Conservation (phyloP, 2,113 vertebrate genomes). For the Antechinus flavipes region DNA sequence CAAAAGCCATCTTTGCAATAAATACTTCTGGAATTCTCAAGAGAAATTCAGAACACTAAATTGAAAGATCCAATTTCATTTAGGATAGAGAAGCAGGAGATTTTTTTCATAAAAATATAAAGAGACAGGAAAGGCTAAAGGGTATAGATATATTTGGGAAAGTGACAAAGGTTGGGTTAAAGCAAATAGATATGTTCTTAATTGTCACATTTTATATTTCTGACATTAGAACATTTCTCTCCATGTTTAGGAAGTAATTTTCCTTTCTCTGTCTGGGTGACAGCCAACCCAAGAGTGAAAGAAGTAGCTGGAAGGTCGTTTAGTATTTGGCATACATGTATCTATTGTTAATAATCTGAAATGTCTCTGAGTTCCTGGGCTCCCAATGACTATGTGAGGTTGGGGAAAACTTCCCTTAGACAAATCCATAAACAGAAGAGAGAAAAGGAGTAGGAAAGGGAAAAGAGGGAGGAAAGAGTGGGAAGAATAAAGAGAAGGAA, state of each 20-base stretch:
- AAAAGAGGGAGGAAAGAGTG: background rate
- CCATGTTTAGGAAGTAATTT: background rate
- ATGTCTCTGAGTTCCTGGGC: background rate
- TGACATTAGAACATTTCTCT: background rate
- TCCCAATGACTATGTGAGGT: background rate
- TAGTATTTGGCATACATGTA: background rate
- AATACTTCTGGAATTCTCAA: background rate
- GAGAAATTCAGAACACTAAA: background rate
- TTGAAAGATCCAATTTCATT: background rate
- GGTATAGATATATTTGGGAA: background rate
- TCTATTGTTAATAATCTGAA: background rate
- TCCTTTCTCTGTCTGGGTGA: background rate
- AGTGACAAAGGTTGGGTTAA: background rate
- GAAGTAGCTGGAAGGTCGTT: background rate
- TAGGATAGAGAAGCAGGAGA: background rate
- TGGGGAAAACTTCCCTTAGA: background rate
- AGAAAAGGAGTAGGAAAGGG: background rate
- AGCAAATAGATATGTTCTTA: background rate
- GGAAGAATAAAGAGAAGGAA: background rate
- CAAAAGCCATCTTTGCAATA: background rate
- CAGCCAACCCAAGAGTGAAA: background rate
- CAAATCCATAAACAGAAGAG: background rate
- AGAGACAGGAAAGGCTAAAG: background rate
- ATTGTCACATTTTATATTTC: background rate
- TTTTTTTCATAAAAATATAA: background rate